phyloP scores from a whole-genome alignment of 2,888 invertebrate species.

The Phaedon cochleariae region DNA sequence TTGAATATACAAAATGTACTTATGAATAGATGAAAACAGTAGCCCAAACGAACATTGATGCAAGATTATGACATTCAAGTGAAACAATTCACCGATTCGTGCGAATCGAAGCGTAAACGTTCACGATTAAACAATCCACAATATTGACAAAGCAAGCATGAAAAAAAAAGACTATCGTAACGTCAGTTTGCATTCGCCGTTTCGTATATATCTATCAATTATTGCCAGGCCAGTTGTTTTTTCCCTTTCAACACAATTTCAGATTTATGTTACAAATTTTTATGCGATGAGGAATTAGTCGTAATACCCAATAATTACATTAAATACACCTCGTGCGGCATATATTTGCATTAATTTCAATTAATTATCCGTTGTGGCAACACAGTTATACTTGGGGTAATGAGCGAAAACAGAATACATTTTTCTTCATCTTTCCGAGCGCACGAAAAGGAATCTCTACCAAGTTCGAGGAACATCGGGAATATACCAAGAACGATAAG shows the following conservation, averaged over 20 bases:
- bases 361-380: background rate
- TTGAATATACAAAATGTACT: too few relatives aligned
- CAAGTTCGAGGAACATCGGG: too few relatives aligned
- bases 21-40: too few relatives aligned
- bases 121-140: background rate
- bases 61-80: too few relatives aligned
- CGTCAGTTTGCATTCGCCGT: slow-evolving; percentile 22
- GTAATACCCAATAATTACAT: background rate
- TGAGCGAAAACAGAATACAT: background rate
- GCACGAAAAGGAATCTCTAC: too few relatives aligned
- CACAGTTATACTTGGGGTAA: background rate
- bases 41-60: too few relatives aligned
- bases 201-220: slow-evolving; percentile 4
- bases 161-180: slow-evolving; percentile 20
- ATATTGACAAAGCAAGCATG: slow-evolving; percentile 20
- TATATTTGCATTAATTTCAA: background rate
- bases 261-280: background rate
- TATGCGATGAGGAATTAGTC: background rate
- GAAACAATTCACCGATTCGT: too few relatives aligned
- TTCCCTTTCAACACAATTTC: slow-evolving; percentile 2
- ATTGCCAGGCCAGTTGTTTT: background rate
- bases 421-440: too few relatives aligned
- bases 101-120: too few relatives aligned
- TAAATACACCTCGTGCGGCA: background rate
- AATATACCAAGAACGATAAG: too few relatives aligned